These are phyloP conservation scores for Dendroctonus ponderosae DNA, from an alignment of 1,140 invertebrate genomes.

Conservation along the genomic window DNA sequence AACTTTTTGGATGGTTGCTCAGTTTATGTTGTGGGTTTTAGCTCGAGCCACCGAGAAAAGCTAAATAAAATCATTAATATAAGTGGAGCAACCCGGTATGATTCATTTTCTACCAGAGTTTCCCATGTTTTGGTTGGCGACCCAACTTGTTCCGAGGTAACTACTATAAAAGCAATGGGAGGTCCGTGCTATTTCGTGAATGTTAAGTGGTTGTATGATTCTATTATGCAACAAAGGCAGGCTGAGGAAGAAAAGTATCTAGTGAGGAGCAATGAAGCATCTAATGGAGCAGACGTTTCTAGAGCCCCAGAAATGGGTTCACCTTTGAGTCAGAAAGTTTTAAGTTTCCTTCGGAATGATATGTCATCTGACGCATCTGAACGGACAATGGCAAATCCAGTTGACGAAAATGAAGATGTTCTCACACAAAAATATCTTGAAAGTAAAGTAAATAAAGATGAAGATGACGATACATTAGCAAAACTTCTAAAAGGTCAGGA, in stretches of 20 bases:
- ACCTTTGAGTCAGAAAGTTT: slow-evolving; percentile 62
- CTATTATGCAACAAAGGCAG: slow-evolving; percentile 61
- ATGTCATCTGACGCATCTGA: background rate
- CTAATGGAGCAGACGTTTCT: slow-evolving; percentile 38
- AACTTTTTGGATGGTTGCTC: slow-evolving; percentile 82
- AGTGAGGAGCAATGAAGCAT: slow-evolving; percentile 33
- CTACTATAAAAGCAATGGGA: slow-evolving; percentile 50
- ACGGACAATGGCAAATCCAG: too few relatives aligned
- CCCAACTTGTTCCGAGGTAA: slow-evolving; percentile 52
- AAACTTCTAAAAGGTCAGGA: slow-evolving; percentile 8
- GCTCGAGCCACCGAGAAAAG: slow-evolving; percentile 65
- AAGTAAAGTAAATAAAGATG: background rate
- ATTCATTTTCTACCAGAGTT: slow-evolving; percentile 69
- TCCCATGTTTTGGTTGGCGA: slow-evolving; percentile 79
- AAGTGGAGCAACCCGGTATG: slow-evolving; percentile 77
- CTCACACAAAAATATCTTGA: slow-evolving; percentile 20
- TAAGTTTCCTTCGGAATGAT: slow-evolving; percentile 8
- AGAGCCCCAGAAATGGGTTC: slow-evolving; percentile 53
- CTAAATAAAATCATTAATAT: slow-evolving; percentile 74
- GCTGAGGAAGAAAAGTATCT: slow-evolving; percentile 60
- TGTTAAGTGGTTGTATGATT: slow-evolving; percentile 71
- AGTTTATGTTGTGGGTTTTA: slow-evolving; percentile 70
- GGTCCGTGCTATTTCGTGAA: slow-evolving; percentile 60
- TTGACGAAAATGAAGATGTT: slow-evolving; percentile 7
- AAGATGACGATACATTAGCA: slow-evolving; percentile 19